phyloP scores from a whole-genome alignment of 2,797 vertebrate species.

The Pseudochaenichthys georgianus region DNA sequence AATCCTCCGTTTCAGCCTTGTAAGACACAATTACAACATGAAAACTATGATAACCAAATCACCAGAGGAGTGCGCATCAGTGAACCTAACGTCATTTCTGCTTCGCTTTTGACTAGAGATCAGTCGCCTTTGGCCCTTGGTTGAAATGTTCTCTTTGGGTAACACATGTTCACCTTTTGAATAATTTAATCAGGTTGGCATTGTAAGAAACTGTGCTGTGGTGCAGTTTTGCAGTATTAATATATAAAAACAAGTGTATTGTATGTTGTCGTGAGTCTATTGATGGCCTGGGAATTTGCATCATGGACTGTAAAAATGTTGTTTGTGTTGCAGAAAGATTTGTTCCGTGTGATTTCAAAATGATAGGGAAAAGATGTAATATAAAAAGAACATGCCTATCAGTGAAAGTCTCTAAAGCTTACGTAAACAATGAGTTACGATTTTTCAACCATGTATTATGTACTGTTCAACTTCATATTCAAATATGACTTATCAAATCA shows the following conservation, averaged over 20 bases:
- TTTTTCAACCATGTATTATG: conserved; percentile 6
- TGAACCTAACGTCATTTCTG: conserved; percentile 15
- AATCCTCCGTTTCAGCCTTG: conserved; percentile 42
- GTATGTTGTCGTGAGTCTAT: neutral
- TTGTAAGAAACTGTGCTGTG: conserved; percentile 6
- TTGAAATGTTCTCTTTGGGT: neutral
- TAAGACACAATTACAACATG: conserved; percentile 30
- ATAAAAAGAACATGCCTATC: too few relatives aligned
- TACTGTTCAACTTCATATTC: neutral
- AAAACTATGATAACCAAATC: conserved; percentile 32
- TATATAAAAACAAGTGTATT: neutral
- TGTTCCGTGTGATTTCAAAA: conserved; percentile 17
- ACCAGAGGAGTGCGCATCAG: neutral
- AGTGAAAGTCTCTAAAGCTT: too few relatives aligned
- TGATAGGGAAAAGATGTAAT: neutral
- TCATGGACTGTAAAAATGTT: neutral
- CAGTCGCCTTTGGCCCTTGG: conserved; percentile 10
- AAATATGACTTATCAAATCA: neutral
- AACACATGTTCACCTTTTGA: conserved; percentile 21
- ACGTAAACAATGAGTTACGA: too few relatives aligned
- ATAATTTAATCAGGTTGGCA: conserved; percentile 44
- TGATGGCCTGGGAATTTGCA: neutral
- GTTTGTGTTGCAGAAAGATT: neutral
- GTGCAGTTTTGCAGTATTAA: neutral
- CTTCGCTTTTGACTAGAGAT: neutral